A percentile compares a stretch with the other conserved stretches of the same genome.
These are phyloP conservation scores for Misgurnus mizolepis DNA, from an alignment of 2,113 vertebrate species.

Conservation along the genomic window DNA sequence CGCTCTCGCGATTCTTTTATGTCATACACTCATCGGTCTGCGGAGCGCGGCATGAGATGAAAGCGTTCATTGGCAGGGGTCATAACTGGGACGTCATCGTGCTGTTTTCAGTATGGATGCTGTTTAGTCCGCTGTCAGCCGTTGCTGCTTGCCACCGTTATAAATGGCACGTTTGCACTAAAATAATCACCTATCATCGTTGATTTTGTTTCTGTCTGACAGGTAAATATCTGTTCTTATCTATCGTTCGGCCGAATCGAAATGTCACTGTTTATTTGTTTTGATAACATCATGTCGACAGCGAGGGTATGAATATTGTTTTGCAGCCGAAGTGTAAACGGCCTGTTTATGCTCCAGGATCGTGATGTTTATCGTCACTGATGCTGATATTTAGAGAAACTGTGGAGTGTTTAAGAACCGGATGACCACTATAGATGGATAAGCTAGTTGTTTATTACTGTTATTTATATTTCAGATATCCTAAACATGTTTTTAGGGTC, in stretches of 20 bases:
- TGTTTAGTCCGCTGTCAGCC: not conserved
- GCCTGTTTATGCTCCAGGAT: slow-evolving; percentile 6
- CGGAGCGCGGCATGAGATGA: not conserved
- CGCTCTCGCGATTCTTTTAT: no score
- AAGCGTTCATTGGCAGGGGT: slow-evolving; percentile 24
- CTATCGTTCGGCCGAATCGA: not conserved
- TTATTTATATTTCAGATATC: not conserved
- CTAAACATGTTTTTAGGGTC: not conserved
- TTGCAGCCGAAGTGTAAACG: slow-evolving; percentile 16
- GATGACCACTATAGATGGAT: not conserved
- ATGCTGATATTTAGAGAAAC: not conserved
- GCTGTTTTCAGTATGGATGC: slow-evolving; percentile 32
- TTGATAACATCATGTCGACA: not conserved
- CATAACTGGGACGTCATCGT: slow-evolving; percentile 17
- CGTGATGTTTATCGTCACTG: not conserved
- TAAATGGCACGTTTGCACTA: slow-evolving; percentile 9
- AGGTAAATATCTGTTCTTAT: slow-evolving; percentile 18
- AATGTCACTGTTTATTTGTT: slow-evolving; percentile 1
- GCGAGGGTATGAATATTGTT: not conserved
- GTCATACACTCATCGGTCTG: no score
- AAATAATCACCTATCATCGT: slow-evolving; percentile 27
- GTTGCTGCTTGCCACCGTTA: not conserved
- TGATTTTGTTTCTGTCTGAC: slow-evolving; percentile 5
- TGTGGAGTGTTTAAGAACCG: not conserved
- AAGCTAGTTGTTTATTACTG: not conserved